Base-by-base conservation (phyloP, 2,888 invertebrate genomes). In the Drosophila neotestacea region DNA sequence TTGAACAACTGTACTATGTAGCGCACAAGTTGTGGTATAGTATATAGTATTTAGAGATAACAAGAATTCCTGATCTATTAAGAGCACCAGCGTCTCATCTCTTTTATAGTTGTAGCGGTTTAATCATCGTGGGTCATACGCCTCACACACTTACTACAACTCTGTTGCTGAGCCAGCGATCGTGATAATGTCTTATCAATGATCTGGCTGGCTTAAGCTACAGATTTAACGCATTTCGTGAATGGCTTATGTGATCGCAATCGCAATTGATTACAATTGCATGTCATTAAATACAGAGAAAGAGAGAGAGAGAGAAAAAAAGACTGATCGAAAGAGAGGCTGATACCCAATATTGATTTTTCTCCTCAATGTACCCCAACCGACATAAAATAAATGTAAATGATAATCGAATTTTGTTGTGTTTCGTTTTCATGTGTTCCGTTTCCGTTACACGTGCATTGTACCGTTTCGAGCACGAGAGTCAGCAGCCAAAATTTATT, bases 401-500 rank as follows among this genome's bases (percentile, higher is more conserved):
- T 47, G 27, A 50, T 58, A 73, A 63, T 4, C 42, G 10, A 22
- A 32, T n/a, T 2, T 54, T 55, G 22, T 22, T 59, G 44, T 64
- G 65, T 62, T 78, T 73, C 60, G 60, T 64, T 63, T 52, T 68
- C 62, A 47, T 46, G 51, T 58, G 70, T 63, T 61, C 41, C 63
- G 59, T 69, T 70, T 60, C 48, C 54, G 47, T 47, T 50, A 58
- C 75, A 85, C 71, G 30, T 44, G 51, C 51, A 56, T 51, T 55
- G 59, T 56, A 58, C 51, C 74, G 64, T 62, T 68, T 56, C 44
- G 50, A 66, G 66, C 52, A 52, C 56, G 47, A 64, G 67, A 71
- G 68, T 73, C 70, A 60, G 27, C 65, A 68, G 65, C 69, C 68
- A 85, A 55, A 52, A 47, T 88, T 82, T 82, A 82, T 83, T 83